These are phyloP conservation scores for Epinephelus lanceolatus DNA, from an alignment of 2,113 vertebrate genomes.

Conservation along the genomic window DNA sequence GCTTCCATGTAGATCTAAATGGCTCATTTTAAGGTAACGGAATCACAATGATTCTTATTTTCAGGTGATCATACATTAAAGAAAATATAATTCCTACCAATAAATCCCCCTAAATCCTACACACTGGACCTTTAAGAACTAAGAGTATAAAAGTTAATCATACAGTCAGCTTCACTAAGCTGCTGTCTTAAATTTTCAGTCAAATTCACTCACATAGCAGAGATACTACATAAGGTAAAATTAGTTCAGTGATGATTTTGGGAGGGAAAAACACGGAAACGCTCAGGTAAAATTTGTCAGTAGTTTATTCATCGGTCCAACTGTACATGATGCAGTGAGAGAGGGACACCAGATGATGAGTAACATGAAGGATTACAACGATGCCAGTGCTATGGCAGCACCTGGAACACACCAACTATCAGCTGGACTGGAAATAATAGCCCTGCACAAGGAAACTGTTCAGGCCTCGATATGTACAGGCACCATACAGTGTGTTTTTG, in stretches of 20 bases:
- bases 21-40: too few relatives aligned
- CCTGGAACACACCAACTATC: constrained; percentile 80
- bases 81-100: too few relatives aligned
- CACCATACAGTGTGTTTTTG: constrained; percentile 66
- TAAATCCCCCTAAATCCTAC: too few relatives aligned
- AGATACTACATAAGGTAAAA: neutral
- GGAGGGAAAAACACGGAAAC: constrained; percentile 42
- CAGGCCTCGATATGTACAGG: constrained; percentile 75
- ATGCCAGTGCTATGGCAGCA: constrained; percentile 80
- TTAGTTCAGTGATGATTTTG: neutral
- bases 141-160: neutral
- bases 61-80: too few relatives aligned
- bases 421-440: constrained; percentile 75
- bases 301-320: constrained; percentile 82
- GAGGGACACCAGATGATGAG: constrained; percentile 77
- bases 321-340: constrained; percentile 85
- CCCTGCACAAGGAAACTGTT: constrained; percentile 71
- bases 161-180: neutral
- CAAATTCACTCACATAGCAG: neutral
- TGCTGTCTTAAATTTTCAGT: neutral
- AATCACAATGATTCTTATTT: too few relatives aligned
- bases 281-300: constrained; percentile 77
- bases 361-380: constrained; percentile 75
- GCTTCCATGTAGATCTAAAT: too few relatives aligned
- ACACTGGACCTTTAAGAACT: too few relatives aligned